These are phyloP conservation scores for Leucosticte australis DNA, from an alignment of 2,113 vertebrate genomes.

Conservation along the genomic window DNA sequence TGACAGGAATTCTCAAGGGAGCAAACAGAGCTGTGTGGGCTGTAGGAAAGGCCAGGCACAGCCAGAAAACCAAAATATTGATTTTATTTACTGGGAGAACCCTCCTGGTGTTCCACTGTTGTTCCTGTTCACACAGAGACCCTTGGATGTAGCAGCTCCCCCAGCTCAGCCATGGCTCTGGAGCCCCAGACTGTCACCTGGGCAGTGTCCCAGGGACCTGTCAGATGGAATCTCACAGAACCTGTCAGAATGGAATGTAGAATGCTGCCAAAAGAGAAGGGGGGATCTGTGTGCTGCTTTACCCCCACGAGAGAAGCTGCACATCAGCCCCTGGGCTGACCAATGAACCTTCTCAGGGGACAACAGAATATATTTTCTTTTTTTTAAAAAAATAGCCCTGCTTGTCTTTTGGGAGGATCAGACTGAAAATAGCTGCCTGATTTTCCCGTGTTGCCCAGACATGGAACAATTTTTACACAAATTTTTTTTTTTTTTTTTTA, in stretches of 20 bases:
- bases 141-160: not conserved
- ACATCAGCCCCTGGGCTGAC: not conserved
- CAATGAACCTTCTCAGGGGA: not conserved
- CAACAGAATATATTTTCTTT: not conserved
- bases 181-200: not conserved
- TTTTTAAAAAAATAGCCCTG: not conserved
- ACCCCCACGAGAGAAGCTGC: not conserved
- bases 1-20: not conserved
- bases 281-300: rapidly evolving
- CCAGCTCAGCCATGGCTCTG: not conserved
- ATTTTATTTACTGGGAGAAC: not conserved
- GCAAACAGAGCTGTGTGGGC: not conserved
- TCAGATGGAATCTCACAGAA: not conserved
- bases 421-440: not conserved
- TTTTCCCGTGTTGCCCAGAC: not conserved
- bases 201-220: not conserved
- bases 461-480: not conserved
- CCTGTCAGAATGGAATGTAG: not conserved
- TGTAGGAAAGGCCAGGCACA: not conserved
- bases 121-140: rapidly evolving
- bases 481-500: not conserved
- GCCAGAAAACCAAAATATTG: not conserved
- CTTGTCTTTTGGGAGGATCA: not conserved
- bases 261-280: not conserved
- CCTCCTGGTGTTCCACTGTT: not conserved